Base-by-base conservation (phyloP, 1,140 invertebrate genomes). In the Tetraneura akinire region DNA sequence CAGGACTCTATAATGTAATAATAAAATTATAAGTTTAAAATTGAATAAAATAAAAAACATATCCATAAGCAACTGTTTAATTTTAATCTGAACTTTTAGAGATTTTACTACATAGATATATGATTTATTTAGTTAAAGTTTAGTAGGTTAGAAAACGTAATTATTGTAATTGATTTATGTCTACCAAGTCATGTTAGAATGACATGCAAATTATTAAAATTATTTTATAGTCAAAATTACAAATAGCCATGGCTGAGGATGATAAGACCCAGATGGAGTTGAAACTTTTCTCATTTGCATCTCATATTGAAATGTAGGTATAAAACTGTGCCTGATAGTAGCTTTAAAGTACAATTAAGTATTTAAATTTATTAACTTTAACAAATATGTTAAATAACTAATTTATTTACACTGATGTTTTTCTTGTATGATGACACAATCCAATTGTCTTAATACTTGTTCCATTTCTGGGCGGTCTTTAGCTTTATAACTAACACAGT, bases 391-490 rank as follows among this genome's bases (percentile, higher is more conserved):
- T 68, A 16, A 4, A 21, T 2, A 53, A 53, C 3, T 53, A 53
- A 42, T 21, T 45, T 37, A 74, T 32, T 74, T 62, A 78, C 74
- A 78, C 62, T 62, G 55, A 18, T 60, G 37, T 62, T 78, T 78
- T 45, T 78, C 55, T 47, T 78, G 74, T 47, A 78, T 18, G 14
- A 60, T 78, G 1, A 71, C 70, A 42, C 47, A 81, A 62, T 87
- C 85, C 6, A 89, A 51, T 64, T 87, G 85, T 73, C 85, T 83
- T 80, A 89, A 86, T 0, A 91, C 89, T 45, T 85, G 78, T 37
- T 88, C 87, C 91, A 92, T 92, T 83, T 91, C 88, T 3, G 91
- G 91, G 66, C 91, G 84, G 81, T 91, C 87, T 83, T 87, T 87
- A 14, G 90, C 86, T 74, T 85, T 83, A 81, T 84, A 85, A 80